Evolutionary conservation across 2,113 vertebrate genomes (phyloP).

Genomic region (Dasyprocta punctata): DNA sequence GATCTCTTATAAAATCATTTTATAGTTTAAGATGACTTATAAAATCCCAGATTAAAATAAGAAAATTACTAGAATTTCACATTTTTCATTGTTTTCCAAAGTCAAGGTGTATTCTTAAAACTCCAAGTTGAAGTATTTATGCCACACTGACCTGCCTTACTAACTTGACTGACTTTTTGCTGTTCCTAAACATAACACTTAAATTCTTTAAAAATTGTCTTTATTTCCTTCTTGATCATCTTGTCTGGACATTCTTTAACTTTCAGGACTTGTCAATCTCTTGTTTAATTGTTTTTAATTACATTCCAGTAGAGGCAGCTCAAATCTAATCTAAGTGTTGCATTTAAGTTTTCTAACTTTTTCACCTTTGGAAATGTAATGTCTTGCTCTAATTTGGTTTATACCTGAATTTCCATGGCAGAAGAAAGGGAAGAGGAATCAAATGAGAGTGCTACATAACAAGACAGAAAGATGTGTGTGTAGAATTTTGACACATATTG

Average conservation of each 20-base stretch:
- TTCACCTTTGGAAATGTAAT: background rate
- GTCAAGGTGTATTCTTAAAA: background rate
- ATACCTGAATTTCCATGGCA: background rate
- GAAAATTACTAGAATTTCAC: background rate
- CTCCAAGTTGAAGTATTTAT: background rate
- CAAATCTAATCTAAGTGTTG: background rate
- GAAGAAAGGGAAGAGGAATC: background rate
- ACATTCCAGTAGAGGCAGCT: background rate
- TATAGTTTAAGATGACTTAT: background rate
- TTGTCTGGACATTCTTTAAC: background rate
- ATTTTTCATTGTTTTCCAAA: background rate
- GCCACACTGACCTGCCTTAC: background rate
- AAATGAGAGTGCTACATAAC: background rate
- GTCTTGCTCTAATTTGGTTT: background rate
- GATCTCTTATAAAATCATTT: background rate
- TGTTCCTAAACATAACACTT: background rate
- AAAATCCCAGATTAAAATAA: background rate
- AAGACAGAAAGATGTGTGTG: background rate
- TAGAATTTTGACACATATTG: background rate
- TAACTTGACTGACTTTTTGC: too few relatives aligned
- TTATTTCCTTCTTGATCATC: background rate
- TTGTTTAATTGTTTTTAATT: slow-evolving; percentile 33
- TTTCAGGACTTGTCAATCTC: background rate
- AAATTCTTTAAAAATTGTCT: background rate
- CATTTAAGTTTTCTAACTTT: background rate